phyloP scores from a whole-genome alignment of 2,888 invertebrate genomes.

The Drosophila paranaensis region DNA sequence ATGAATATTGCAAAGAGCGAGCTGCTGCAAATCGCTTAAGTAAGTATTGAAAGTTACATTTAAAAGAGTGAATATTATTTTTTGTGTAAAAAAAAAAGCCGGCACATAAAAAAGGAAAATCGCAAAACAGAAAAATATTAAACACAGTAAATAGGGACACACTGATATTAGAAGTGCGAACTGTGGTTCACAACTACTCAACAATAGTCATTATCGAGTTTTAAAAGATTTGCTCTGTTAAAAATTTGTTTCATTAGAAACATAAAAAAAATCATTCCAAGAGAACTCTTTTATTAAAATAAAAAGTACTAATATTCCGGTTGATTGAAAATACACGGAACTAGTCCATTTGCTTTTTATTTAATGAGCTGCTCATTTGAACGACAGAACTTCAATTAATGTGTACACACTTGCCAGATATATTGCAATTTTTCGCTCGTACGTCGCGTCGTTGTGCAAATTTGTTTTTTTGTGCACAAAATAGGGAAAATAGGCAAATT shows the following conservation, averaged over 20 bases:
- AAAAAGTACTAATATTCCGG: background rate
- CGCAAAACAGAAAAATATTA: background rate
- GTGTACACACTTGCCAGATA: constrained; percentile 47
- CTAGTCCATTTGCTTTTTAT: background rate
- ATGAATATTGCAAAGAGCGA: constrained; percentile 54
- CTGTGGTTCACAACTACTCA: background rate
- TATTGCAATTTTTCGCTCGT: constrained; percentile 42
- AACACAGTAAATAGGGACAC: constrained; percentile 21
- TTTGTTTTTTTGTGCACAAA: constrained; percentile 14
- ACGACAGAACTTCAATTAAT: background rate
- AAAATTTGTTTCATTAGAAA: background rate
- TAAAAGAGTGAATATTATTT: background rate
- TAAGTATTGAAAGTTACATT: constrained; percentile 34
- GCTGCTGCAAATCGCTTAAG: constrained; percentile 51
- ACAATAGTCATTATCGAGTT: background rate
- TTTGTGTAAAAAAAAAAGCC: constrained; percentile 13
- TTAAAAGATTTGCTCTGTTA: background rate
- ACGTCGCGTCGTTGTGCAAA: constrained; percentile 13
- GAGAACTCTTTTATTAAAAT: background rate
- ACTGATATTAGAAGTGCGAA: constrained; percentile 14
- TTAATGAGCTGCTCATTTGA: background rate
- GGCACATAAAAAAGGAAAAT: constrained; percentile 23
- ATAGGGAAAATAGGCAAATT: background rate
- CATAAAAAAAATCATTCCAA: background rate
- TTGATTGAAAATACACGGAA: background rate